Percentiles rank a stretch among this genome's conserved stretches.
Evolutionary conservation across 2,113 vertebrate species (phyloP).

Genomic region (Oreochromis tanganicae): DNA sequence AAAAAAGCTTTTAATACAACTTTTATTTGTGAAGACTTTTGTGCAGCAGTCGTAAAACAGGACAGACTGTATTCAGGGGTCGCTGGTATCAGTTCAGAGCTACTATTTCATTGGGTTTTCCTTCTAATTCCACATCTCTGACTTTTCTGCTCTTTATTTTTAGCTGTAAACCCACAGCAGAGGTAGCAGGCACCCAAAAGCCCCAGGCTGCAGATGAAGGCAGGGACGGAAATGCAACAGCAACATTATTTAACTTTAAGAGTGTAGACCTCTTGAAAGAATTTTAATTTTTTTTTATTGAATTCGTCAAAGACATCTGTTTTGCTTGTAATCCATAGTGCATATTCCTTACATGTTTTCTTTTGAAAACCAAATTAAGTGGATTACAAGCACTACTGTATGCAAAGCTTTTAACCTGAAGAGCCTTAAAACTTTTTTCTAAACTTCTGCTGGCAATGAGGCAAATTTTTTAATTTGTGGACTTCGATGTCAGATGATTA

Average conservation of each 20-base stretch:
- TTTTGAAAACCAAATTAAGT: not conserved
- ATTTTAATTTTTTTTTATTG: not conserved
- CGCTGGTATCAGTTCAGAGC: not conserved
- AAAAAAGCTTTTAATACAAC: not conserved
- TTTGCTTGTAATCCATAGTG: not conserved
- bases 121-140: not conserved
- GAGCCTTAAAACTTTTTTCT: not conserved
- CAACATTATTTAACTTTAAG: not conserved
- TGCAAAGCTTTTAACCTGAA: not conserved
- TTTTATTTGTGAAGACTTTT: not conserved
- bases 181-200: not conserved
- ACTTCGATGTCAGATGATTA: not conserved
- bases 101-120: not conserved
- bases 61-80: not conserved
- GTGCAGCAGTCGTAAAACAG: not conserved
- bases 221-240: not conserved
- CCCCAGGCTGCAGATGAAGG: not conserved
- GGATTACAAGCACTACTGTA: slow-evolving; percentile 1
- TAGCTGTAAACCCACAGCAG: not conserved
- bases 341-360: not conserved
- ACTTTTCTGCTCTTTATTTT: not conserved
- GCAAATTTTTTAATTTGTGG: not conserved
- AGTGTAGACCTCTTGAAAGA: not conserved
- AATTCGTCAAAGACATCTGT: not conserved
- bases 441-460: not conserved